These are phyloP conservation scores for Nymphalis io DNA, from an alignment of 1,140 invertebrate species.

Conservation along the genomic window DNA sequence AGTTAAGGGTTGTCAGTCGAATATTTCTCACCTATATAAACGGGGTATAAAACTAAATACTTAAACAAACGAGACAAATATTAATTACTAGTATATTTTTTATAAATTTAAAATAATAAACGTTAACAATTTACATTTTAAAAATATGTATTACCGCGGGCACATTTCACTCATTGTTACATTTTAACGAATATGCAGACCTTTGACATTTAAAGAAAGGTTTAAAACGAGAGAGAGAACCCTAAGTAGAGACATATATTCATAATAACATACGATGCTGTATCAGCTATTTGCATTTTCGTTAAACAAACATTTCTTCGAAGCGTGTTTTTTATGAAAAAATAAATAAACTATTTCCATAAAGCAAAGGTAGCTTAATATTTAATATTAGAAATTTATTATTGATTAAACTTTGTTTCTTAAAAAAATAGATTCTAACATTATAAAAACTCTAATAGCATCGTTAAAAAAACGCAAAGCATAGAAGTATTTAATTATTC, in stretches of 20 bases:
- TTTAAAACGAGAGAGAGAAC: not conserved
- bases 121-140: too few species aligned
- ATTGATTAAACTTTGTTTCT: too few species aligned
- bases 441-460: slow-evolving; percentile 20
- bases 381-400: not conserved
- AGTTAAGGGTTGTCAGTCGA: not conserved
- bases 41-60: too few species aligned
- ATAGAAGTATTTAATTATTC: slow-evolving; percentile 27
- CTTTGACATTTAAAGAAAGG: slow-evolving; percentile 1
- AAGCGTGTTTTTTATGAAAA: not conserved
- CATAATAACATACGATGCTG: not conserved
- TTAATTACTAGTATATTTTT: too few species aligned
- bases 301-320: not conserved
- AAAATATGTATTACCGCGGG: too few species aligned
- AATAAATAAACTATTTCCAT: not conserved
- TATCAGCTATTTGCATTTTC: not conserved
- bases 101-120: too few species aligned
- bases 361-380: not conserved
- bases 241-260: not conserved
- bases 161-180: not conserved
- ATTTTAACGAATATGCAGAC: not conserved
- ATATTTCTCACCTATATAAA: too few species aligned
- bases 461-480: slow-evolving; percentile 18
- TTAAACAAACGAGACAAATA: too few species aligned
- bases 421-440: not conserved